Evolutionary conservation across 2,797 vertebrate genomes (phyloP).

Genomic region (Urosaurus nigricauda): DNA sequence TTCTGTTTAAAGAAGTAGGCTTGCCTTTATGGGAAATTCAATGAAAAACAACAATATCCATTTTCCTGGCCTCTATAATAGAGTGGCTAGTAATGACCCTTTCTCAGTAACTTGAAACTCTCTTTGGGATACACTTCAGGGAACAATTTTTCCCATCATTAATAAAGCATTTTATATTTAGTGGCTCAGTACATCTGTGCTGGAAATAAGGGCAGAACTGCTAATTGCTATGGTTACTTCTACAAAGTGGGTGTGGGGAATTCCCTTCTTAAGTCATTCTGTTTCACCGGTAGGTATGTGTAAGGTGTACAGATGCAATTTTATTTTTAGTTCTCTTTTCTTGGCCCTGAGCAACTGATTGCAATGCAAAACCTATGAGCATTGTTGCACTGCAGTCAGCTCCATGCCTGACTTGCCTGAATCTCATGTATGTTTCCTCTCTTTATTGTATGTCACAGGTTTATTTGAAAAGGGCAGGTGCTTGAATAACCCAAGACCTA

Average conservation of each 20-base stretch:
- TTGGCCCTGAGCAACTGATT: neutral
- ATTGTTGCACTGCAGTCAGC: neutral
- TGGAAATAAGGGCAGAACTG: neutral
- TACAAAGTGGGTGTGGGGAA: neutral
- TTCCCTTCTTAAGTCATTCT: neutral
- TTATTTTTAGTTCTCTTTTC: constrained; percentile 1
- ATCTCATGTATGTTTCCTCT: too few relatives aligned
- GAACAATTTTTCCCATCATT: constrained; percentile 49
- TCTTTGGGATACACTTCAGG: constrained; percentile 61
- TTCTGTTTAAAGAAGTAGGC: neutral
- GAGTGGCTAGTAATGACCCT: constrained; percentile 53
- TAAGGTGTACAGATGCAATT: neutral
- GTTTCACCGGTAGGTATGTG: neutral
- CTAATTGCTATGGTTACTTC: accelerated
- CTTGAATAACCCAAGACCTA: too few relatives aligned
- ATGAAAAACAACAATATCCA: constrained; percentile 70
- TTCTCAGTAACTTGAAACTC: constrained; percentile 45
- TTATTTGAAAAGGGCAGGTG: too few relatives aligned
- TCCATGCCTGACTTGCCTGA: neutral
- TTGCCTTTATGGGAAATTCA: constrained; percentile 63
- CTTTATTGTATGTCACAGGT: too few relatives aligned
- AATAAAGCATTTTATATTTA: constrained; percentile 49
- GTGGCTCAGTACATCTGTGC: neutral
- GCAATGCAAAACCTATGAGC: constrained; percentile 3
- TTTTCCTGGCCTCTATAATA: constrained; percentile 61